Conservation (phyloP, 2,888 invertebrate species). For the Lamellibrachia columna region DNA sequence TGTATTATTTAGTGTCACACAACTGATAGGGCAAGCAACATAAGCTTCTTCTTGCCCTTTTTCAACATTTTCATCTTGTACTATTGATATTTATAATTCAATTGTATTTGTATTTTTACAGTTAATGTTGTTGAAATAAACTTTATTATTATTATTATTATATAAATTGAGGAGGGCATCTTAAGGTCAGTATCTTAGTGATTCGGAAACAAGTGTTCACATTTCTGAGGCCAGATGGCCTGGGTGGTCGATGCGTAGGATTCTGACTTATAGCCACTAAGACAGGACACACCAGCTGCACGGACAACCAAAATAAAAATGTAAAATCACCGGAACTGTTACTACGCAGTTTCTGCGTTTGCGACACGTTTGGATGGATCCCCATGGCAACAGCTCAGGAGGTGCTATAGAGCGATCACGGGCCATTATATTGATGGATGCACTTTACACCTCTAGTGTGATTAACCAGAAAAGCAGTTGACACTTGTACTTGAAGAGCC, state of each 20-base stretch:
- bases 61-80: too few species aligned
- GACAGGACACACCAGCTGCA: neutral
- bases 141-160: too few species aligned
- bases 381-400: neutral
- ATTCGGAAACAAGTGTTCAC: neutral
- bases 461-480: neutral
- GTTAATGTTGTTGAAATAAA: too few species aligned
- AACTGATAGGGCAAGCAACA: too few species aligned
- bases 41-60: too few species aligned
- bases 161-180: too few species aligned
- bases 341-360: neutral
- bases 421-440: constrained; percentile 12
- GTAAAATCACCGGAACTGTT: neutral
- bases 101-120: too few species aligned
- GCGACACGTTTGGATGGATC: neutral
- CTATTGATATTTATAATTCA: too few species aligned
- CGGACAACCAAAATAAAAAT: neutral
- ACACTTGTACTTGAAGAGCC: neutral
- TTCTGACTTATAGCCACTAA: neutral
- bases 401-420: neutral
- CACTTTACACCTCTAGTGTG: constrained; percentile 4
- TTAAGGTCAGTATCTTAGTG: neutral
- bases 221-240: neutral
- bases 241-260: neutral
- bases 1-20: too few species aligned